Base-by-base conservation (phyloP, 2,113 vertebrate genomes). In the Rhombomys opimus region DNA sequence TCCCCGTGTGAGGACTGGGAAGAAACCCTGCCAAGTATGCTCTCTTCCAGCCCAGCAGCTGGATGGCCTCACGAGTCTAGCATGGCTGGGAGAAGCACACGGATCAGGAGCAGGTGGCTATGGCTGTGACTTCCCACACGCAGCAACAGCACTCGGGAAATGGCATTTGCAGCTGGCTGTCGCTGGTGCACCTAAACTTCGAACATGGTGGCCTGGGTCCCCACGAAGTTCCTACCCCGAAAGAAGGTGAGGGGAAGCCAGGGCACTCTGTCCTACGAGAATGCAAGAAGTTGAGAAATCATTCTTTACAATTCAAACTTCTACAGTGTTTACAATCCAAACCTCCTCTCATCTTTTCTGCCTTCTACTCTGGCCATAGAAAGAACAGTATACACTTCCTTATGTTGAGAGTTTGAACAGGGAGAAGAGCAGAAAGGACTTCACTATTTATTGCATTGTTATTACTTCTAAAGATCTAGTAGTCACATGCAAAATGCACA, bases 31-130 rank as follows among this genome's bases (percentile, higher is more conserved):
- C 80, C 88, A 35, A 52, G 82, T 3, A 7, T 12, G 9, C 27
- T 15, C 38, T 59, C 81, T 93, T 68, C 70, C 50, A 30, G 54
- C 61, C 57, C 46, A 38, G 67, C 78, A 95, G 92, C 95, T 95
- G 94, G 92, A 8, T 78, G 73, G 52, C 75, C 70, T 90, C 86
- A 23, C 14, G 70, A 41, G 30, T 57, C 50, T n/a, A 84, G 75
- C 14, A 6, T 27, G 82, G 15, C 70, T 25, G 86, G 38, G 4
- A 52, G 46, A 41, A 54, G 68, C 7, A 4, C 22, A 0, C 0
- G 76, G 80, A 32, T 15, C 84, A 23, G 59, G 54, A 94, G 50
- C 96, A 93, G 77, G 93, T 80, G 90, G 92, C 72, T 23, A 1
- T 57, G 90, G 70, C 82, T 81, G 41, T 76, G 68, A 76, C 77